These are phyloP conservation scores for Drosophila aff. DNA, from an alignment of 1,140 invertebrate species.

Conservation along the genomic window DNA sequence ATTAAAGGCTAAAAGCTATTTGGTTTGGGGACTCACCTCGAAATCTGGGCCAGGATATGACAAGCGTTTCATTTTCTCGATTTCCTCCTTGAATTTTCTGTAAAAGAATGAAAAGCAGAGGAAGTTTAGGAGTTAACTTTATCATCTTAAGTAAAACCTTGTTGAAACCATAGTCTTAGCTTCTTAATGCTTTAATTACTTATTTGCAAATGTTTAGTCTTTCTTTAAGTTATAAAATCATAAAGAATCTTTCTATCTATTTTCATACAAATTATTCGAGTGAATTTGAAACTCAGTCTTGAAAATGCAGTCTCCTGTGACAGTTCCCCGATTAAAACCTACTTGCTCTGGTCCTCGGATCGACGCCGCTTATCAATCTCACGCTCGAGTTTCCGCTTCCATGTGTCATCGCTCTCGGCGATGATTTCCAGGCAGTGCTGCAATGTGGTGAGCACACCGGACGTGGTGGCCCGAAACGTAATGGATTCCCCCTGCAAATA, in stretches of 20 bases:
- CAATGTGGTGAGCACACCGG: constrained; percentile 94
- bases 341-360: constrained; percentile 92
- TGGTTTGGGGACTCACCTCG: constrained; percentile 88
- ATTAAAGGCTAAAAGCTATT: background rate
- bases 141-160: background rate
- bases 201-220: background rate
- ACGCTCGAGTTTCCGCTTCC: constrained; percentile 93
- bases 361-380: constrained; percentile 92
- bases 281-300: background rate
- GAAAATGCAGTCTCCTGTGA: background rate
- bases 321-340: constrained; percentile 48
- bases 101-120: constrained; percentile 2
- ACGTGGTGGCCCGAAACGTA: constrained; percentile 97
- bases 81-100: constrained; percentile 87
- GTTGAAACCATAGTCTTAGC: background rate
- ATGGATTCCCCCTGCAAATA: constrained; percentile 95
- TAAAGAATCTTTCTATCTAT: background rate
- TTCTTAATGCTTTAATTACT: background rate
- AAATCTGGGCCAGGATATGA: constrained; percentile 95
- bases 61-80: constrained; percentile 88
- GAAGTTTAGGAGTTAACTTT: background rate
- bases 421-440: constrained; percentile 97
- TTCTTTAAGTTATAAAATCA: background rate
- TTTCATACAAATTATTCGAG: background rate
- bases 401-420: constrained; percentile 95